Evolutionary conservation across 2,888 invertebrate genomes (phyloP).

Genomic region (Homarus gammarus): DNA sequence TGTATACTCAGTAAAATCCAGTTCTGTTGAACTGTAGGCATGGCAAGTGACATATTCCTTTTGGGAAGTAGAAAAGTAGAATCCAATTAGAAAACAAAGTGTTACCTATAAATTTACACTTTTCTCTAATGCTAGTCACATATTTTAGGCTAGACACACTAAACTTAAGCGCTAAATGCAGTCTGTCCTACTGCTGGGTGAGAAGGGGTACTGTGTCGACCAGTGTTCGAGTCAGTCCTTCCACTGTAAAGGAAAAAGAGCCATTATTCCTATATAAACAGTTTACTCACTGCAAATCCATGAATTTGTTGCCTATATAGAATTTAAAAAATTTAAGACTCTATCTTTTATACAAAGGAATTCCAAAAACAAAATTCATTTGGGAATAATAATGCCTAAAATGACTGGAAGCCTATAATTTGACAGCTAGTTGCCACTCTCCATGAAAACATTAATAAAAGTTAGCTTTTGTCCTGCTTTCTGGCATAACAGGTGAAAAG

Average conservation of each 20-base stretch:
- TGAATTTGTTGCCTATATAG: neutral
- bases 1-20: too few relatives aligned
- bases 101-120: too few relatives aligned
- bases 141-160: neutral
- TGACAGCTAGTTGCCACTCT: too few relatives aligned
- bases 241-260: constrained; percentile 40
- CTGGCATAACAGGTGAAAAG: too few relatives aligned
- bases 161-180: too few relatives aligned
- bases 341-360: neutral
- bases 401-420: neutral
- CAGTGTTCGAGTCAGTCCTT: constrained; percentile 51
- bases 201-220: constrained; percentile 55
- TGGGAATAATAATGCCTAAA: neutral
- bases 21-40: too few relatives aligned
- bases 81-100: too few relatives aligned
- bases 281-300: neutral
- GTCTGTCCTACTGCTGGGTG: neutral
- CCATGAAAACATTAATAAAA: too few relatives aligned
- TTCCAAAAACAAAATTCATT: neutral
- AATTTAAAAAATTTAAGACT: neutral
- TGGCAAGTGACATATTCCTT: too few relatives aligned
- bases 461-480: too few relatives aligned
- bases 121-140: neutral
- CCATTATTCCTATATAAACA: neutral
- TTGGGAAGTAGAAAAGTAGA: too few relatives aligned